Evolutionary conservation across 2,113 vertebrate genomes (phyloP).

Genomic region (Pseudopipra pipra): DNA sequence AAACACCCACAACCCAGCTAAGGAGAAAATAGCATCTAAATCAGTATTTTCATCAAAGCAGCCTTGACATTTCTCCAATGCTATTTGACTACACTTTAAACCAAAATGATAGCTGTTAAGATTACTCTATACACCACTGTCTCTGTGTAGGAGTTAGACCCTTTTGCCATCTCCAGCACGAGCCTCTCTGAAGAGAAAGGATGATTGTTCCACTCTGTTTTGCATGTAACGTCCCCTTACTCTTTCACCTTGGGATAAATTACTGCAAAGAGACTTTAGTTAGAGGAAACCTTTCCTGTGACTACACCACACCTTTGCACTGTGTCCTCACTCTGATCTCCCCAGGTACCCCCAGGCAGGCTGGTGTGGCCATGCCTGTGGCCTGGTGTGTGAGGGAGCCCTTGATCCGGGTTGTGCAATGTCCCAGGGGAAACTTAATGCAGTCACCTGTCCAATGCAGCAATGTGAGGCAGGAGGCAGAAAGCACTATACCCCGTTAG

Average conservation of each 20-base stretch:
- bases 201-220: neutral
- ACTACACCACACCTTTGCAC: neutral
- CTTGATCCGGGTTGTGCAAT: neutral
- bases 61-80: neutral
- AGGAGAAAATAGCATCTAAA: neutral
- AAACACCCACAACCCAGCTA: neutral
- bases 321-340: rapidly evolving
- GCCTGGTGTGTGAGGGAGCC: neutral
- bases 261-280: neutral
- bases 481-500: neutral
- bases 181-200: neutral
- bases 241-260: neutral
- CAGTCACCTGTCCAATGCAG: neutral
- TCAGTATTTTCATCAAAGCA: neutral
- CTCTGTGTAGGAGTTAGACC: neutral
- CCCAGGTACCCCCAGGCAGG: neutral
- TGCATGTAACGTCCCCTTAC: rapidly evolving
- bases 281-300: neutral
- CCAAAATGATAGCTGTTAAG: neutral
- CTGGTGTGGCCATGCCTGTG: neutral
- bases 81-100: neutral
- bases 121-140: neutral
- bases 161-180: neutral
- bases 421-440: rapidly evolving
- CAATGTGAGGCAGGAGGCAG: rapidly evolving